Percentiles rank a stretch among this genome's conserved stretches.
Evolutionary conservation across 2,113 vertebrate species (phyloP).

Genomic region (Pangasianodon hypophthalmus): DNA sequence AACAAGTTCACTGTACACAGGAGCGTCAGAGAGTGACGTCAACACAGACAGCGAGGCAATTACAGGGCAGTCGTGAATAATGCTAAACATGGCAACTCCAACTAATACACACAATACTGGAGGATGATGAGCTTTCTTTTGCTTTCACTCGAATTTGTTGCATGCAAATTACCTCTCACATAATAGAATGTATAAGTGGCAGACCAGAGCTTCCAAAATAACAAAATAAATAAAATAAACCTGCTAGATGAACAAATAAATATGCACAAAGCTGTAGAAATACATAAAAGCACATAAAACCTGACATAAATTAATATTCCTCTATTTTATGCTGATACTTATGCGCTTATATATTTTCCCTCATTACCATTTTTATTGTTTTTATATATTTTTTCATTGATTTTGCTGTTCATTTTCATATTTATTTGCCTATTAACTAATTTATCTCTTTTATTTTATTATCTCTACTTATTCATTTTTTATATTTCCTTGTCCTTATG

Average conservation of each 20-base stretch:
- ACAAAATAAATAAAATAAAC: background rate
- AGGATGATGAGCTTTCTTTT: background rate
- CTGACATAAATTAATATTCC: background rate
- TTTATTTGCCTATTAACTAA: background rate
- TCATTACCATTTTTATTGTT: background rate
- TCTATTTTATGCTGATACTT: background rate
- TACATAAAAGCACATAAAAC: background rate
- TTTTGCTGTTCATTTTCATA: background rate
- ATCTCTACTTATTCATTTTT: background rate
- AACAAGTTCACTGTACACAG: background rate
- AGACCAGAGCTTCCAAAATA: background rate
- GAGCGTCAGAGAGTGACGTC: background rate
- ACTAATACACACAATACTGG: background rate
- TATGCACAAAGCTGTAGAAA: slow-evolving; percentile 8
- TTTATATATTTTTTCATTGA: background rate
- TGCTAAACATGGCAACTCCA: background rate
- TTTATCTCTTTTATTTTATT: background rate
- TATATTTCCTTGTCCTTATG: background rate
- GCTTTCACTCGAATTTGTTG: slow-evolving; percentile 1
- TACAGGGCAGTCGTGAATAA: background rate
- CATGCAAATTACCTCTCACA: background rate
- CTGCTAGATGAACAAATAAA: background rate
- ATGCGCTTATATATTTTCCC: background rate
- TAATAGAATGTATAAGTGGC: background rate
- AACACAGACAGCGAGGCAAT: background rate